phyloP scores from a whole-genome alignment of 1,140 invertebrate species.

The Brachionus rotundiformis region DNA sequence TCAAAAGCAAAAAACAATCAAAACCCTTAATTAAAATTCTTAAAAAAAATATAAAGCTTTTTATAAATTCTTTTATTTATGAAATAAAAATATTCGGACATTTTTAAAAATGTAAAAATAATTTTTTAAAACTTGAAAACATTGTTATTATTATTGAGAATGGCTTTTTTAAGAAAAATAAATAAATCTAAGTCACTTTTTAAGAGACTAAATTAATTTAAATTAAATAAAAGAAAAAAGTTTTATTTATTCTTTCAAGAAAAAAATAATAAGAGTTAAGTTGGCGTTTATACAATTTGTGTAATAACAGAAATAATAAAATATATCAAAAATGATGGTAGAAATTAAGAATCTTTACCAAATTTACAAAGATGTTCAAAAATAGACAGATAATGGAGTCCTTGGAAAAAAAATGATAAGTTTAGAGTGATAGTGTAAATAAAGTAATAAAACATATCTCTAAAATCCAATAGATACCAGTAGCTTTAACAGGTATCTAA shows the following conservation, averaged over 20 bases:
- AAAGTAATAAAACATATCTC: neutral
- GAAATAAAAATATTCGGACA: neutral
- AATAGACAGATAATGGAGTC: neutral
- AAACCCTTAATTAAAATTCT: too few relatives aligned
- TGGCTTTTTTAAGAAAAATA: neutral
- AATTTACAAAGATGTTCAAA: neutral
- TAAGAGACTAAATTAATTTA: too few relatives aligned
- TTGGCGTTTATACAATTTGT: too few relatives aligned
- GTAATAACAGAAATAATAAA: too few relatives aligned
- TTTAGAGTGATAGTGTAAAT: neutral
- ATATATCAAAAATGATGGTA: too few relatives aligned
- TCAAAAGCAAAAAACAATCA: too few relatives aligned
- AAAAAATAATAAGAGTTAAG: neutral
- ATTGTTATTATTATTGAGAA: too few relatives aligned
- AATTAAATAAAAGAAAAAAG: neutral
- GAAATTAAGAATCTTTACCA: neutral
- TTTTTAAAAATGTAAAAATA: neutral
- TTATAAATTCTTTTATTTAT: constrained; percentile 1
- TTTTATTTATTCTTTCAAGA: neutral
- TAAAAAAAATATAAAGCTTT: neutral
- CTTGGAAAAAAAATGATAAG: neutral
- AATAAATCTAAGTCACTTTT: neutral
- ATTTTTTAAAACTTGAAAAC: too few relatives aligned
- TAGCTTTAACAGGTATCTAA: neutral
- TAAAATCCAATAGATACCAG: neutral